Base-by-base conservation (phyloP, 2,113 vertebrate genomes). In the Nothocercus julius region DNA sequence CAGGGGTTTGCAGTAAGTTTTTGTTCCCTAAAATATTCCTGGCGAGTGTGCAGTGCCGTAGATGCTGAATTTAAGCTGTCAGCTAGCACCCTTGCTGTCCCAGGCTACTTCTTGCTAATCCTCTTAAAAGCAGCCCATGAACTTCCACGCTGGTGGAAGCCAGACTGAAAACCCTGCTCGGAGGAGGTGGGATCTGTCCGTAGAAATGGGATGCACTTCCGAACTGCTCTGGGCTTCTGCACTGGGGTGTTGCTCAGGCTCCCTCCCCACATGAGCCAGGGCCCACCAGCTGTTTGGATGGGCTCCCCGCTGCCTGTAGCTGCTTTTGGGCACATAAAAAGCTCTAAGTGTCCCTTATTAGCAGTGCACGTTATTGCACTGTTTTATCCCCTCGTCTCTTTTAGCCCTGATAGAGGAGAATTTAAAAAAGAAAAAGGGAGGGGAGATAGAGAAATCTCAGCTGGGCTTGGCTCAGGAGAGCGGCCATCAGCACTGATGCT, bases 261-360 rank as follows among this genome's bases (percentile, higher is more conserved):
- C 16, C 20, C n/a, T 68, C 45, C 13, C 30, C 28, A 49, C 34
- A 3, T 49, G 47, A 1, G 1, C 1, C 13, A 36, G 34, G 38
- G 25, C 32, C 76, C 59, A 3, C 6, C 8, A 5, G 51, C 22
- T 36, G 38, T 34, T 59, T 32, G 74, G 58, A 7, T 77, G 51
- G 24, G 66, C 67, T 84, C 22, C 27, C 53, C 47, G 32, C 34
- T 54, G 85, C 18, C 19, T 40, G 8, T 45, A 40, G 79, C 53
- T 0, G 2, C 6, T 76, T 9, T 34, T 22, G 80, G 68, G 64
- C 18, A 7, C 36, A 5, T 25, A 0, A 53, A 32, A 8, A 13
- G 19, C 2, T 54, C 22, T 64, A 84, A 68, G 3, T 61, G 63
- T 8, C 36, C 76, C 45, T 86, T 36, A 36, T 36, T 36, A 36